Conservation (phyloP, 2,797 vertebrate species). For the Anguilla obscura region DNA sequence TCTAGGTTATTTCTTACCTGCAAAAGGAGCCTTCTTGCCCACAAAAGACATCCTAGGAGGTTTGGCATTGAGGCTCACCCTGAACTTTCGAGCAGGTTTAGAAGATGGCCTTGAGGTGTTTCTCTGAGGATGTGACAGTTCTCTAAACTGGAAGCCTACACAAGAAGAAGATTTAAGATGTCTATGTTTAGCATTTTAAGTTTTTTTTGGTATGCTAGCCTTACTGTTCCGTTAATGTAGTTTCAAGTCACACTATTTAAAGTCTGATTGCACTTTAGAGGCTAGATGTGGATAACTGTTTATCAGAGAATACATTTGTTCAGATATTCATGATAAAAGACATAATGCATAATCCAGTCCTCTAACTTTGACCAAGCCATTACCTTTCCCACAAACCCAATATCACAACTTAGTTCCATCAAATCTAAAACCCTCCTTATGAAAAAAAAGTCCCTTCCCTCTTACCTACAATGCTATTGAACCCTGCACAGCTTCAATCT, state of each 20-base stretch:
- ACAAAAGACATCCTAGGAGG: conserved; percentile 30
- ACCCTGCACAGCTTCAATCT: not conserved
- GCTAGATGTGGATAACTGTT: no score
- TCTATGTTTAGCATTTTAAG: not conserved
- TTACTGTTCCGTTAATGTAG: not conserved
- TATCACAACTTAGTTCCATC: not conserved
- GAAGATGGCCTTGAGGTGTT: conserved; percentile 35
- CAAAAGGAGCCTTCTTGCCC: conserved; percentile 40
- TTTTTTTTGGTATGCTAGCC: not conserved
- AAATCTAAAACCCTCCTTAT: no score
- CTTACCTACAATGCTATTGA: not conserved
- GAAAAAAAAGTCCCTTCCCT: not conserved
- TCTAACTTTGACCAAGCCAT: not conserved
- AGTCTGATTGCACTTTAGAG: not conserved
- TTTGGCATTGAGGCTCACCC: conserved; percentile 34
- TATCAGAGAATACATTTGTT: not conserved
- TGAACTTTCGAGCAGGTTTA: conserved; percentile 32
- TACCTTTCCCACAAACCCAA: not conserved
- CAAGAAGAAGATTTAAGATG: not conserved
- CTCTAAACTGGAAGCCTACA: conserved; percentile 48
- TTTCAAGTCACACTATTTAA: not conserved
- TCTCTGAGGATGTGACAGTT: conserved; percentile 32
- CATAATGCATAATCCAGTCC: not conserved
- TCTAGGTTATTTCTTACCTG: conserved; percentile 27
- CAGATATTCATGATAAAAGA: not conserved